These are phyloP conservation scores for Notocelia uddmanniana DNA, from an alignment of 2,888 invertebrate genomes.

Conservation along the genomic window DNA sequence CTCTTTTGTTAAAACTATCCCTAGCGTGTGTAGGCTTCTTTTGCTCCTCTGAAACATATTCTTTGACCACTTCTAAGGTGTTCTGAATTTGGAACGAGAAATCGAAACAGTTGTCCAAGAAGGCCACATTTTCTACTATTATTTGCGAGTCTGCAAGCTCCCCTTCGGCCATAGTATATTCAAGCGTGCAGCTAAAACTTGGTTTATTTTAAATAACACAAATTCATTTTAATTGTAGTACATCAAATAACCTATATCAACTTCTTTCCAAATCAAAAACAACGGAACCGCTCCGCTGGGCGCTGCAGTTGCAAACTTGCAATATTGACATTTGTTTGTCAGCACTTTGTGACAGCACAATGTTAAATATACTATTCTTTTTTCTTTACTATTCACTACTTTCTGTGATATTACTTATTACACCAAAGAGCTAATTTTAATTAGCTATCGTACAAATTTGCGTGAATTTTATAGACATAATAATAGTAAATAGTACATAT, in stretches of 20 bases:
- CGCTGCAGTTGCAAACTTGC: too few relatives aligned
- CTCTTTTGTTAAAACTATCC: slow-evolving; percentile 50
- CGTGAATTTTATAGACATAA: too few relatives aligned
- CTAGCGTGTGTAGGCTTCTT: slow-evolving; percentile 48
- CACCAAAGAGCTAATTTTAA: too few relatives aligned
- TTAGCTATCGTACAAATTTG: too few relatives aligned
- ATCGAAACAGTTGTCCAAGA: slow-evolving; percentile 76
- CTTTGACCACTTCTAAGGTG: slow-evolving; percentile 68
- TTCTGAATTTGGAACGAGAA: slow-evolving; percentile 71
- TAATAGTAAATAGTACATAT: too few relatives aligned
- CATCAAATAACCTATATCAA: neutral
- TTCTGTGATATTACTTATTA: too few relatives aligned
- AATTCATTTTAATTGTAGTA: neutral
- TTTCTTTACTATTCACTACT: too few relatives aligned
- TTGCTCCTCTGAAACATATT: slow-evolving; percentile 62
- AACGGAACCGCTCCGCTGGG: slow-evolving; percentile 28
- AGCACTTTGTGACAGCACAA: neutral
- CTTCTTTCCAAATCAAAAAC: slow-evolving; percentile 27
- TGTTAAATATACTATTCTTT: too few relatives aligned
- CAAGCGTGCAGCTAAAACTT: neutral
- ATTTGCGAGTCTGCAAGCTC: slow-evolving; percentile 72
- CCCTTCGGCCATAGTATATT: slow-evolving; percentile 48
- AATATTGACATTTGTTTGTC: slow-evolving; percentile 8
- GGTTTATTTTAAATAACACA: neutral
- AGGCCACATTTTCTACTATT: slow-evolving; percentile 72